phyloP scores from a whole-genome alignment of 2,113 vertebrate genomes.

The Macroglossus sobrinus region DNA sequence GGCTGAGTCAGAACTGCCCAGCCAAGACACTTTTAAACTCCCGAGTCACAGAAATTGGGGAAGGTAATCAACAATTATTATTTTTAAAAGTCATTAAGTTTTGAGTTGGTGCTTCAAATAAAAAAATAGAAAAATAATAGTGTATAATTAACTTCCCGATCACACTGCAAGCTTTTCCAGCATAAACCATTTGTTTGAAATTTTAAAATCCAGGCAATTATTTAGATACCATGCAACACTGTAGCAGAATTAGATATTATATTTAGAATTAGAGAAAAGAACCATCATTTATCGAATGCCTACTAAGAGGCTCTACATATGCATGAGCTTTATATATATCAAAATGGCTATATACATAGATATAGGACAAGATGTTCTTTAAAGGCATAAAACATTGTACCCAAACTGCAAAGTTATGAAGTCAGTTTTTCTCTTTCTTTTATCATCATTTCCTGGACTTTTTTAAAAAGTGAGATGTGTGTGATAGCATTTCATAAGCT shows the following conservation, averaged over 20 bases:
- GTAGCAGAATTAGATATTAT: slow-evolving; percentile 15
- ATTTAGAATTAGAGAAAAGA: neutral
- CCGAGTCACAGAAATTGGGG: neutral
- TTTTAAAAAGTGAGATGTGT: neutral
- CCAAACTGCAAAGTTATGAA: neutral
- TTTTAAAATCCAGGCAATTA: neutral
- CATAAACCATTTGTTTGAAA: neutral
- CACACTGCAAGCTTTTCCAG: neutral
- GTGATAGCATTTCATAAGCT: slow-evolving; percentile 8
- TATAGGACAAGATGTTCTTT: slow-evolving; percentile 13
- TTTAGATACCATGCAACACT: neutral
- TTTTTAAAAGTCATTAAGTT: neutral
- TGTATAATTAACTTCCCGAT: neutral
- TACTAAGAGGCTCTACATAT: neutral
- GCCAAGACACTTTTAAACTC: neutral
- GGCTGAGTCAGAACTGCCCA: neutral
- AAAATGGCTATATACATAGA: neutral
- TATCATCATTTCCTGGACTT: neutral
- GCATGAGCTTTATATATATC: neutral
- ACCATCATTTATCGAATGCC: neutral
- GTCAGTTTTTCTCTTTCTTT: slow-evolving; percentile 11
- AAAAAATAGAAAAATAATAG: neutral
- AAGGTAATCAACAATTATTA: neutral
- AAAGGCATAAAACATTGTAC: slow-evolving; percentile 16
- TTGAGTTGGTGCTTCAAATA: neutral